Conservation (phyloP, 2,113 vertebrate species). For the Aix galericulata region DNA sequence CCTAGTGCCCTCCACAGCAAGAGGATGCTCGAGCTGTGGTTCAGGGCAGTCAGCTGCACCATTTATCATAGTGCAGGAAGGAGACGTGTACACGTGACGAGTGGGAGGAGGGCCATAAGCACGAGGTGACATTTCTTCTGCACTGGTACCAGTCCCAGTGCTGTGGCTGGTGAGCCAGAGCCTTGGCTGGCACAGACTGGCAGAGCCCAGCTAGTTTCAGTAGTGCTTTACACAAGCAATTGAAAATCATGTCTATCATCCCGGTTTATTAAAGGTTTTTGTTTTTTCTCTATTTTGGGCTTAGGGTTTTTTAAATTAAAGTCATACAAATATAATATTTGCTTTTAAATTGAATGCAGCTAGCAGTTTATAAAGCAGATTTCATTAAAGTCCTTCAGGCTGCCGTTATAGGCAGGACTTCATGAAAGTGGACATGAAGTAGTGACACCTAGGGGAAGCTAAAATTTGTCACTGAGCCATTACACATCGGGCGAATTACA, state of each 20-base stretch:
- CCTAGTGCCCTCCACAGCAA: background rate
- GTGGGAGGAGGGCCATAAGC: background rate
- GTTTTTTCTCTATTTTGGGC: background rate
- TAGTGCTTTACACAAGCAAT: background rate
- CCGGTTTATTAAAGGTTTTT: background rate
- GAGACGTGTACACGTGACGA: background rate
- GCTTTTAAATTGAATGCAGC: background rate
- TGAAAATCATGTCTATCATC: background rate
- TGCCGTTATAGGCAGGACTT: background rate
- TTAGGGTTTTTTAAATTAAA: background rate
- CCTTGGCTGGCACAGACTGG: background rate
- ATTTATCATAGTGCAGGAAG: background rate
- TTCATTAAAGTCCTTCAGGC: background rate
- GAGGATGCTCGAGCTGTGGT: too few species aligned
- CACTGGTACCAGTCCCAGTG: background rate
- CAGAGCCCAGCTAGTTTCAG: background rate
- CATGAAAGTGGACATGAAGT: background rate
- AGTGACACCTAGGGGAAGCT: background rate
- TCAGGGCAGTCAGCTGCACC: background rate
- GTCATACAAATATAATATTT: background rate
- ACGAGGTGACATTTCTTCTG: background rate
- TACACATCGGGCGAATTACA: background rate
- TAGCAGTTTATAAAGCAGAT: slow-evolving; percentile 15
- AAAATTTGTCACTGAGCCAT: background rate
- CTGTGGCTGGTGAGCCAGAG: background rate